A percentile compares a stretch with the other conserved stretches of the same genome.
Evolutionary conservation across 1,140 invertebrate species (phyloP).

Genomic region (Anastrepha obliqua): DNA sequence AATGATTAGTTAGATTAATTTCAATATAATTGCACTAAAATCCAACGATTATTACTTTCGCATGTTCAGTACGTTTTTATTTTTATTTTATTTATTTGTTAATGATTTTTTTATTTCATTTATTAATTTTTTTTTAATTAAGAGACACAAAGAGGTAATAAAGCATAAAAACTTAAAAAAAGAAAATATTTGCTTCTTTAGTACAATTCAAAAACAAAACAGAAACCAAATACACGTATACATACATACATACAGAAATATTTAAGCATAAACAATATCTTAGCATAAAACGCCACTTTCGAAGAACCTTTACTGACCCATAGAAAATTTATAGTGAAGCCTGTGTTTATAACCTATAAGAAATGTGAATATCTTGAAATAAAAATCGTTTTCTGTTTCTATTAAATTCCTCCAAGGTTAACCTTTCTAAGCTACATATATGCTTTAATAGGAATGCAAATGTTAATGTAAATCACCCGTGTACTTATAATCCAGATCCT

Average conservation of each 20-base stretch:
- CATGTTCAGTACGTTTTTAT: background rate
- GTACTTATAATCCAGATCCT: too few relatives aligned
- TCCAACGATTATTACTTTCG: background rate
- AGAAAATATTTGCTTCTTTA: background rate
- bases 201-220: background rate
- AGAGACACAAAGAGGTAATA: background rate
- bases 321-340: conserved; percentile 26
- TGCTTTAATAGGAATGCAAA: too few relatives aligned
- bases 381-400: too few relatives aligned
- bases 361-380: too few relatives aligned
- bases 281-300: background rate
- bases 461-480: too few relatives aligned
- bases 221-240: background rate
- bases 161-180: background rate
- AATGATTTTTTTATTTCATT: background rate
- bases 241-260: background rate
- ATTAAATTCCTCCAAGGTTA: too few relatives aligned
- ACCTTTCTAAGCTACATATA: too few relatives aligned
- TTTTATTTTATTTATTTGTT: background rate
- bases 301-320: background rate
- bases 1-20: background rate
- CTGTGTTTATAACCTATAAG: too few relatives aligned
- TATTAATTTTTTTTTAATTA: too few relatives aligned
- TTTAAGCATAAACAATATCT: background rate
- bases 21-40: background rate